phyloP scores from a whole-genome alignment of 30 jellyfish, hydroid and myxozoan species.

The Hydractinia symbiolongicarpus region DNA sequence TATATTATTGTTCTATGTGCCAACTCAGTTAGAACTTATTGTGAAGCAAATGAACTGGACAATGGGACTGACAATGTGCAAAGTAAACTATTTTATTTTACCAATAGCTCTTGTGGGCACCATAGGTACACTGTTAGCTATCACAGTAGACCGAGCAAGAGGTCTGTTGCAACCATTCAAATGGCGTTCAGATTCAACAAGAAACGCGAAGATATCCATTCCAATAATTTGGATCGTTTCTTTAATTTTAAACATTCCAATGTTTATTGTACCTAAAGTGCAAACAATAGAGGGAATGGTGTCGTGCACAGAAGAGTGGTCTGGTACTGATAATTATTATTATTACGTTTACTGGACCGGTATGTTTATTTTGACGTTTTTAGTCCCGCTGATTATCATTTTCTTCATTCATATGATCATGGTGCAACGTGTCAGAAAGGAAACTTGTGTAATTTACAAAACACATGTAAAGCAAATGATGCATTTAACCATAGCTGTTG shows the following conservation, averaged over 20 bases:
- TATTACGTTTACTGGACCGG: not conserved
- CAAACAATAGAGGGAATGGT: slow-evolving; percentile 31
- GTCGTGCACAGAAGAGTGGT: slow-evolving; percentile 16
- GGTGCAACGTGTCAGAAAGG: not conserved
- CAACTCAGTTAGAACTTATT: slow-evolving; percentile 39
- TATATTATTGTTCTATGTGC: slow-evolving; percentile 40
- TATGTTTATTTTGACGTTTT: not conserved
- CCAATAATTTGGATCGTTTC: slow-evolving; percentile 57
- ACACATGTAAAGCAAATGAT: slow-evolving; percentile 54
- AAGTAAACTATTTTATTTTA: slow-evolving; percentile 32
- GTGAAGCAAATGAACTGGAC: slow-evolving; percentile 45
- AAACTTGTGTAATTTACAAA: not conserved
- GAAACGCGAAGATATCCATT: slow-evolving; percentile 28
- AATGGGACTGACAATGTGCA: slow-evolving; percentile 56
- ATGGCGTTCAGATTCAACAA: slow-evolving; percentile 47
- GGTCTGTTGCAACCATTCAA: slow-evolving; percentile 51
- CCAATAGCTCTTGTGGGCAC: slow-evolving; percentile 52
- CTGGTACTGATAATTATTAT: not conserved
- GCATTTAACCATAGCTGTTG: slow-evolving; percentile 61
- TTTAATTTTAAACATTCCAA: slow-evolving; percentile 32
- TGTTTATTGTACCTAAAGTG: slow-evolving; percentile 34
- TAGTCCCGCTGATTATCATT: slow-evolving; percentile 1
- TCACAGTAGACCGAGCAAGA: slow-evolving; percentile 54
- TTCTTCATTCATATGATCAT: not conserved
- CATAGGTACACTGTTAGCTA: slow-evolving; percentile 47